Base-by-base conservation (phyloP, 2,888 invertebrate genomes). In the Cephus runcator region DNA sequence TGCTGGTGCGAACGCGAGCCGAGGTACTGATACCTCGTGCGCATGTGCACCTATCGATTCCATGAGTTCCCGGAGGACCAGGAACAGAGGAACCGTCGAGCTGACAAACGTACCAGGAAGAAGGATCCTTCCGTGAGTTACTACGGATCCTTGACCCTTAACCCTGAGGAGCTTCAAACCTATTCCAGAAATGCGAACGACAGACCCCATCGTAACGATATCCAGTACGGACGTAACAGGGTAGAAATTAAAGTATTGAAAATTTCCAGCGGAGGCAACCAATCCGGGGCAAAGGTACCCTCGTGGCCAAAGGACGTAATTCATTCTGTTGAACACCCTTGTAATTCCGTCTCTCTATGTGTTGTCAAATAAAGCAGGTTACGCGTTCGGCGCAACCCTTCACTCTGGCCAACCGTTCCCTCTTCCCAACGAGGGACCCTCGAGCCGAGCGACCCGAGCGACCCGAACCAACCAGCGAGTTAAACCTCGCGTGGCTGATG, bases 1-100 rank as follows among this genome's bases (percentile, higher is more conserved):
- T 2, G 40, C 40, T 56, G 40, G 40, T 56, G 40, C 40, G 23
- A 56, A 56, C 40, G 40, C 23, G 23, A 23, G 40, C 6, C 23
- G 40, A 56, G 40, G 40, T 23, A 23, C 40, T 56, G 23, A 9
- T 9, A 23, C 40, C 40, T 56, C 40, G 73, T 82, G 90, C 90
- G 90, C 90, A 90, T 90, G 90, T 90, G 90, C 90, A 85, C 84
- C 87, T 90, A 91, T 91, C 88, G 91, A 91, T 91, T 90, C 89
- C 83, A 77, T 79, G 81, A 81, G 82, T 83, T 84, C 84, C 82
- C 84, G 82, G 83, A 86, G 84, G 85, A 86, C 82, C 83, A 87
- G 86, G 85, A 84, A 83, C 86, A 79, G 31, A 71, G 81, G 77
- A 80, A 81, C 79, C 73, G 40, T n/a, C 56, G 35, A 75, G 56